phyloP scores from a whole-genome alignment of 2,113 vertebrate species.

The Hyaena hyaena region DNA sequence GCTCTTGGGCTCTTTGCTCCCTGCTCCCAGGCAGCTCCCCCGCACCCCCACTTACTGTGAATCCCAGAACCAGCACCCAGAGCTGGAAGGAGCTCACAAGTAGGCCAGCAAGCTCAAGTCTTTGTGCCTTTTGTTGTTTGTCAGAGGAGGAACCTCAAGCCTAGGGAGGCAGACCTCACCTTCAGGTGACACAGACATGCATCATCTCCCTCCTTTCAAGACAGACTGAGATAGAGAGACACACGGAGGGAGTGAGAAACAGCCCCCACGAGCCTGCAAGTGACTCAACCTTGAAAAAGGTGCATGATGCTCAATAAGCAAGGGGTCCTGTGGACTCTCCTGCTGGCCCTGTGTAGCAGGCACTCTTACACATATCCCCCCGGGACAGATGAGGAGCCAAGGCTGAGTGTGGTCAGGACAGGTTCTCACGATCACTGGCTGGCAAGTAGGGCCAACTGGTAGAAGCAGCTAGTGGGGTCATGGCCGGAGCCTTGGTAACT shows the following conservation, averaged over 20 bases:
- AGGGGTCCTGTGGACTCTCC: no score
- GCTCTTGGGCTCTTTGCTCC: background rate
- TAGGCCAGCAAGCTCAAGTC: background rate
- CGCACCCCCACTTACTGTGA: background rate
- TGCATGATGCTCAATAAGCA: no score
- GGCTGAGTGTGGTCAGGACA: background rate
- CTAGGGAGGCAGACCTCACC: background rate
- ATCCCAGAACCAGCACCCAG: background rate
- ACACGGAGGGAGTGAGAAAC: no score
- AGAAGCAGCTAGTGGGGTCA: background rate
- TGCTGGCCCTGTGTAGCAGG: no score
- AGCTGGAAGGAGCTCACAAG: background rate
- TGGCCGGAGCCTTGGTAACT: background rate
- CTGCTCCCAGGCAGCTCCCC: background rate
- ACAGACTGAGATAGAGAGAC: background rate
- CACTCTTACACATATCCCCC: rapidly evolving
- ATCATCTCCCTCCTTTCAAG: background rate
- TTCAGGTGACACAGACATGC: background rate
- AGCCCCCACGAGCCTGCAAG: background rate
- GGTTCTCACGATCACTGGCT: background rate
- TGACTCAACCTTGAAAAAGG: background rate
- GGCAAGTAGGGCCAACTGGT: background rate
- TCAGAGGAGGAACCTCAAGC: background rate
- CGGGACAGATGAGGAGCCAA: background rate
- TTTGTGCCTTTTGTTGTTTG: background rate